Percentiles rank a stretch among this genome's conserved stretches.
These are phyloP conservation scores for Pomacea maculata DNA, from an alignment of 1,140 invertebrate species.

Conservation along the genomic window DNA sequence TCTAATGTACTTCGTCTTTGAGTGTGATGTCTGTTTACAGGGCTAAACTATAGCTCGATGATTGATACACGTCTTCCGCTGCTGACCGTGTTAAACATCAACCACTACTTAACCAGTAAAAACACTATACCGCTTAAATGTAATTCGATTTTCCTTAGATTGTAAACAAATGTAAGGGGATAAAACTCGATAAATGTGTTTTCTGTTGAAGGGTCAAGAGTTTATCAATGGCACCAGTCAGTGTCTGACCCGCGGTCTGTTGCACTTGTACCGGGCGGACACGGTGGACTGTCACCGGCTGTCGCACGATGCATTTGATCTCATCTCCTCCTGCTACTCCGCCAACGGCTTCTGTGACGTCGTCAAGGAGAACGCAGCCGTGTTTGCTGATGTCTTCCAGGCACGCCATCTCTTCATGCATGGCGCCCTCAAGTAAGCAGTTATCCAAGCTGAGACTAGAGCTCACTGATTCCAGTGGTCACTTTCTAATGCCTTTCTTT, in stretches of 20 bases:
- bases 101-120: too few relatives aligned
- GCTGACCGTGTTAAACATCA: too few relatives aligned
- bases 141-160: too few relatives aligned
- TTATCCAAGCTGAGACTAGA: neutral
- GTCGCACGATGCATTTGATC: constrained; percentile 21
- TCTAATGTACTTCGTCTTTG: too few relatives aligned
- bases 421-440: constrained; percentile 22
- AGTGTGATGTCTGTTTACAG: too few relatives aligned
- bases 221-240: constrained; percentile 18
- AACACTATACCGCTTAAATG: too few relatives aligned
- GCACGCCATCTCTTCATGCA: constrained; percentile 13
- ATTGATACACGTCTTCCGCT: too few relatives aligned
- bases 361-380: constrained; percentile 7
- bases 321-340: constrained; percentile 17
- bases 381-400: constrained; percentile 15
- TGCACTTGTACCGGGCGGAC: constrained; percentile 14
- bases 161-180: too few relatives aligned
- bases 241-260: constrained; percentile 18
- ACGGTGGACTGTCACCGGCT: constrained; percentile 25
- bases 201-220: constrained; percentile 1
- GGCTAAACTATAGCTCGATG: too few relatives aligned
- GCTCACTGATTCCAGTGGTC: neutral
- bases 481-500: neutral
- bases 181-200: too few relatives aligned
- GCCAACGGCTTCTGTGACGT: constrained; percentile 23